These are phyloP conservation scores for Toxotes lorentzi DNA, from an alignment of 2,797 vertebrate species.

Conservation along the genomic window DNA sequence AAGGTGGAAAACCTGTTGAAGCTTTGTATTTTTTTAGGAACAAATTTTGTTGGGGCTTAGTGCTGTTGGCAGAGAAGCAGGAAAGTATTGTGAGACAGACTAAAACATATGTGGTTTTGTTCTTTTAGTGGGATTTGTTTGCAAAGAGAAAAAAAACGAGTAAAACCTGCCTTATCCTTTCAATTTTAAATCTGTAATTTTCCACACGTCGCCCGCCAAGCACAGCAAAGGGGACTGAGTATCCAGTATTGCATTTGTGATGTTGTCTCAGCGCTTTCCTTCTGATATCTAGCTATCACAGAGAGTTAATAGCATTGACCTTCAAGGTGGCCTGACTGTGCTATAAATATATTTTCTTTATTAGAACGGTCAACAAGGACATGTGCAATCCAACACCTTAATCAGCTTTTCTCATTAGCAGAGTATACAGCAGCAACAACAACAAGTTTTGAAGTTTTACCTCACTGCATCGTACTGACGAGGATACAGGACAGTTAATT, in stretches of 20 bases:
- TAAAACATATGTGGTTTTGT: not conserved
- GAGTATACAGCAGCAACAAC: not conserved
- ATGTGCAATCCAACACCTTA: not conserved
- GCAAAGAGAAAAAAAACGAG: not conserved
- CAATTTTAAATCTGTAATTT: not conserved
- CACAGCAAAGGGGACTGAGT: not conserved
- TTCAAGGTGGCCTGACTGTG: not conserved
- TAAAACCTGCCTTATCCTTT: not conserved
- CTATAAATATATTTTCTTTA: slow-evolving; percentile 8
- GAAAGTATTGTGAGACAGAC: not conserved
- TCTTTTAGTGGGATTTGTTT: not conserved
- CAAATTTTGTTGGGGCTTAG: too few species aligned
- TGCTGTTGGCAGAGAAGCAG: not conserved
- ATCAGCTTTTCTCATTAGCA: not conserved
- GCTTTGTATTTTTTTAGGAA: not conserved
- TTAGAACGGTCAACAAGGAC: not conserved
- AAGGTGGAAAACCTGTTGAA: not conserved
- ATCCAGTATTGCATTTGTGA: not conserved
- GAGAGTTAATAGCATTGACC: not conserved
- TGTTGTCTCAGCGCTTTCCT: not conserved
- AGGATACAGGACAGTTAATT: not conserved
- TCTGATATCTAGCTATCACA: not conserved
- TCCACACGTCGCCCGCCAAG: not conserved
- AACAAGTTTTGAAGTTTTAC: not conserved
- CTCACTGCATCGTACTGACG: not conserved